Percentiles rank a stretch among this genome's conserved stretches.
Conservation (phyloP, 2,888 invertebrate genomes). For the Pimpla rufipes region DNA sequence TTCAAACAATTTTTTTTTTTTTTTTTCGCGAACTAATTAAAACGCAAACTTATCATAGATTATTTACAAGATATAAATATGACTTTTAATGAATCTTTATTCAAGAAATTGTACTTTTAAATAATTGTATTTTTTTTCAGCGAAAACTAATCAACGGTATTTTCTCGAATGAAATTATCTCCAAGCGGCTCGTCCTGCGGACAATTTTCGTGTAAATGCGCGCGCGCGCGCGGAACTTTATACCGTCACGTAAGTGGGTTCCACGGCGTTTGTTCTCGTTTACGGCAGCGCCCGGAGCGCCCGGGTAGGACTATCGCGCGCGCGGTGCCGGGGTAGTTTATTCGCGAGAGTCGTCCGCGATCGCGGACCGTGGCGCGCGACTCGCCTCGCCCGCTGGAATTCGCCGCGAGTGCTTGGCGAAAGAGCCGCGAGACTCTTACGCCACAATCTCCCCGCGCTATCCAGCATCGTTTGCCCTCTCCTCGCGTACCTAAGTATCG, state of each 20-base stretch:
- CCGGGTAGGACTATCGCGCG: slow-evolving; percentile 50
- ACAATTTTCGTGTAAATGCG: no score
- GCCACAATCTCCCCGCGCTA: background rate
- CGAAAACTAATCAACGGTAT: no score
- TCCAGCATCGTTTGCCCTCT: slow-evolving; percentile 35
- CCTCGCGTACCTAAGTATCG: slow-evolving; percentile 21
- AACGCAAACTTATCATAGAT: no score
- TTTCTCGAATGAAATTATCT: no score
- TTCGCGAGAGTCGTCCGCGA: slow-evolving; percentile 54
- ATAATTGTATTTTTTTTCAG: no score
- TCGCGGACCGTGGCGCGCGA: slow-evolving; percentile 39
- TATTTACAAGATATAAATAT: no score
- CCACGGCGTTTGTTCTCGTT: slow-evolving; percentile 39
- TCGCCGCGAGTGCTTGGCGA: slow-evolving; percentile 46
- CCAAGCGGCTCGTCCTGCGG: no score
- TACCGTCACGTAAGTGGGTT: slow-evolving; percentile 7
- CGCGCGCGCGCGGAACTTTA: no score
- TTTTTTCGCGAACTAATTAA: no score
- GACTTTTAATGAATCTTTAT: no score
- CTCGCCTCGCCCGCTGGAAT: slow-evolving; percentile 48
- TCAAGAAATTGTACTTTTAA: no score
- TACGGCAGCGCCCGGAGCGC: slow-evolving; percentile 39
- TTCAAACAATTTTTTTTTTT: no score
- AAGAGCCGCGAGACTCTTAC: slow-evolving; percentile 46
- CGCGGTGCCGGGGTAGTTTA: slow-evolving; percentile 61